Evolutionary conservation across 2,888 invertebrate species (phyloP), one percentile per base, ranked within the genome.

Genomic region (Laspeyria flexula): DNA sequence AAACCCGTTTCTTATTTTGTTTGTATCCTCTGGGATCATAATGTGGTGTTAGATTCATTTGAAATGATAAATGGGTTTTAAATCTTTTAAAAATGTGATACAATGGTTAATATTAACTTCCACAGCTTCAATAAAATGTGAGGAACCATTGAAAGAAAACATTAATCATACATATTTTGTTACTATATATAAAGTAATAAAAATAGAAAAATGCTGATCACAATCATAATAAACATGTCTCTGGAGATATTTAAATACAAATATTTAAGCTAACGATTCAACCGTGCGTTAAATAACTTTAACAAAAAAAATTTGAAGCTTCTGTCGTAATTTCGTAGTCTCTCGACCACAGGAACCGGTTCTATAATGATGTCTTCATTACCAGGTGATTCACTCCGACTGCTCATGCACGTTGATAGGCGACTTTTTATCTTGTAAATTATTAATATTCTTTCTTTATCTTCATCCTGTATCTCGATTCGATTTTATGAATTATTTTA

Each of bases 351-450:
- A 58, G 63, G 65, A 86, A 90, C 91, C 90, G 88, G 91, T 90
- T 88, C 67, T 50, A 64, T 81, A 82, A 85, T 83, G 82, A 90
- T 89, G 88, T 88, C 90, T 90, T 90, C 86, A 90, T 90, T 87
- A 88, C 79, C 68, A 61, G 68, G 71, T 84, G 86, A 88, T 85
- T 86, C 87, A 86, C 77, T 72, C 72, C 76, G 69, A 60, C 69
- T 67, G 74, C 69, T 77, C 71, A 72, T 73, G 68, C 63, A 61
- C 48, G 60, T 64, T 68, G 69, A 68, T 67, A 72, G 52, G 48
- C 50, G 51, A 60, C 60, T 70, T 74, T 79, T 75, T 71, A 72
- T 68, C 65, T 64, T 59, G 47, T 61, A 61, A 55, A 57, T 49
- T 67, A 63, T 67, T 64, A 55, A 61, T 60, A 31, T 60, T 25